These are phyloP conservation scores for Zeugodacus cucurbitae DNA, from an alignment of 1,140 invertebrate species.

Conservation along the genomic window DNA sequence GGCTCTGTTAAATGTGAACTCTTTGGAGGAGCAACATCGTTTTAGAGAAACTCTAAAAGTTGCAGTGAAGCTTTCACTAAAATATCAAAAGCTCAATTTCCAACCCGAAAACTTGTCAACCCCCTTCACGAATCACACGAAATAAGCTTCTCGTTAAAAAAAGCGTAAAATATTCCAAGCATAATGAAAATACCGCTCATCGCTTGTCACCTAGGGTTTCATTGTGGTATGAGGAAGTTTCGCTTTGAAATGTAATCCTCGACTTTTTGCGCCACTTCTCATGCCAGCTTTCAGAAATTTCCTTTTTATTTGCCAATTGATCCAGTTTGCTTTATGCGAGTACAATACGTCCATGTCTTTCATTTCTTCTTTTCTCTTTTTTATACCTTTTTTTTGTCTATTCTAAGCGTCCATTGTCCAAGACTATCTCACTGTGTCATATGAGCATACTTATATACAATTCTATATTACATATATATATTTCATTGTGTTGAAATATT, in stretches of 20 bases:
- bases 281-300: not conserved
- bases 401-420: constrained; percentile 1
- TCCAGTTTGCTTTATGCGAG: constrained; percentile 16
- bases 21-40: too few relatives aligned
- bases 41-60: too few relatives aligned
- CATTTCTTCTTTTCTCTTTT: not conserved
- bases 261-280: not conserved
- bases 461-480: not conserved
- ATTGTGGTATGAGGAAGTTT: constrained; percentile 21
- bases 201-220: not conserved
- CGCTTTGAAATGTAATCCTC: constrained; percentile 14
- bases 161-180: too few relatives aligned
- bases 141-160: too few relatives aligned
- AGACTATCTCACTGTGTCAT: constrained; percentile 30
- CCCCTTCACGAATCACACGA: too few relatives aligned
- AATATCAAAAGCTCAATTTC: too few relatives aligned
- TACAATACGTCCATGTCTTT: not conserved
- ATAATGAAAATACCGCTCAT: too few relatives aligned
- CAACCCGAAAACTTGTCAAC: too few relatives aligned
- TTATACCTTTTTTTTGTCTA: not conserved
- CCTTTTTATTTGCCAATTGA: not conserved
- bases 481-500: not conserved
- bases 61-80: too few relatives aligned
- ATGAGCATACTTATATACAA: not conserved
- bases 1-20: too few relatives aligned